Evolutionary conservation across 2,797 vertebrate genomes (phyloP), one percentile per base, ranked within the genome.

Genomic region (Xiphophorus birchmanni): DNA sequence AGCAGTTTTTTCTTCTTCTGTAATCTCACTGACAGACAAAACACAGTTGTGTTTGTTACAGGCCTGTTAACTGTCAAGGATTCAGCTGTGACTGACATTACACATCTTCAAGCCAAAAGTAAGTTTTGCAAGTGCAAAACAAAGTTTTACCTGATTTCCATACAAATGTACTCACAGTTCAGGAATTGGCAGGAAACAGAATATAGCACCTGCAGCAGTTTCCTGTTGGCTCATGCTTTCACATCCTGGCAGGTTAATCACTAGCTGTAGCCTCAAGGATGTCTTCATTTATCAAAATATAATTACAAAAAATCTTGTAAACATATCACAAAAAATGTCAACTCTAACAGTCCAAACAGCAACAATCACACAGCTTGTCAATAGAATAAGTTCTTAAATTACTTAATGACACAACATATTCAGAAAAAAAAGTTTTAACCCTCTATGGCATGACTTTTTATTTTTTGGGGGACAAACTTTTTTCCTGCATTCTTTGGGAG

Each of bases 121-220:
- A 21, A 18, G 47, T 65, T 80, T 50, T 50, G 5, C 50, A 42
- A 79, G n/a, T 50, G 7, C 32, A 73, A 54, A 78, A 58, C 17
- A 40, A 69, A 67, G 37, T 77, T 35, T 15, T 69, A 40, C 50
- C 26, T 15, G 18, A 58, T 40, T 37, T 37, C 10, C 13, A 65
- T 35, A 12, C 23, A 44, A 56, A 78, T 37, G 5, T 26, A 50
- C 8, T 56, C 29, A 23, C 26, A 52, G 60, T 29, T 37, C 12
- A 32, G 21, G 8, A 26, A 42, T 10, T 42, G 26, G 47, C 35
- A 21, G 11, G 32, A 74, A 26, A 48, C 10, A 29, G 23, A 47
- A 58, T 8, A 32, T 2, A 60, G 7, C 65, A 58, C 52, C 76
- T 78, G 69, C 9, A 73, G 37, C 29, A 73, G 42, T 12, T 44